Conservation (phyloP, 2,888 invertebrate genomes). For the Molorchus minor region DNA sequence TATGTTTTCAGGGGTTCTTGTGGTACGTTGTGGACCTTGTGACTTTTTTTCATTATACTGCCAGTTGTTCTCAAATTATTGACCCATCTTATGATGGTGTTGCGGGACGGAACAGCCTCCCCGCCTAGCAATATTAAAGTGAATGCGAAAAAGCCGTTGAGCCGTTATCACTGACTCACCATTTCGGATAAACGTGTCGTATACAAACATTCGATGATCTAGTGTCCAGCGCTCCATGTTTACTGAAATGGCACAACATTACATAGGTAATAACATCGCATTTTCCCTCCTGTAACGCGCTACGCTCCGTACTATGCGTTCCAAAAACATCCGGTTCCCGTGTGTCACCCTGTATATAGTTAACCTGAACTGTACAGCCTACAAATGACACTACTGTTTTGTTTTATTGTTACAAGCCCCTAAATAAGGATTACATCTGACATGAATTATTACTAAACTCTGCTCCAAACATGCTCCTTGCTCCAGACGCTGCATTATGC, state of each 20-base stretch:
- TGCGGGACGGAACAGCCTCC: constrained; percentile 1
- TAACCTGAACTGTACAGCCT: too few species aligned
- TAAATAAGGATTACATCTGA: too few species aligned
- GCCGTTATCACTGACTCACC: constrained; percentile 26
- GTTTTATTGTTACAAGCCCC: too few species aligned
- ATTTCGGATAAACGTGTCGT: constrained; percentile 28
- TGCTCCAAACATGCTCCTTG: too few species aligned
- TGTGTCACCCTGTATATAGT: not conserved
- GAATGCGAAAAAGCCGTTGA: constrained; percentile 32
- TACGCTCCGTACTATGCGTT: not conserved
- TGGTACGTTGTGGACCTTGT: not conserved
- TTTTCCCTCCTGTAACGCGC: not conserved
- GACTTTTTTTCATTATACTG: constrained; percentile 4
- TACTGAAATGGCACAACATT: constrained; percentile 3
- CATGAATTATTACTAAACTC: too few species aligned
- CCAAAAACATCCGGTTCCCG: constrained; percentile 1
- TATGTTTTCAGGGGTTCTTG: constrained; percentile 6
- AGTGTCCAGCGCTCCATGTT: constrained; percentile 32
- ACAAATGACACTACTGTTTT: too few species aligned
- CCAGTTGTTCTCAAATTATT: not conserved
- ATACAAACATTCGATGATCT: constrained; percentile 33
- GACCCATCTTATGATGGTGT: constrained; percentile 3
- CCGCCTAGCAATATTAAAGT: constrained; percentile 17
- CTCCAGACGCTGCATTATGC: too few species aligned
- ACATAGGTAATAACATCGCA: not conserved